Base-by-base conservation (phyloP, 1,140 invertebrate species). In the Zaprionus inermis region DNA sequence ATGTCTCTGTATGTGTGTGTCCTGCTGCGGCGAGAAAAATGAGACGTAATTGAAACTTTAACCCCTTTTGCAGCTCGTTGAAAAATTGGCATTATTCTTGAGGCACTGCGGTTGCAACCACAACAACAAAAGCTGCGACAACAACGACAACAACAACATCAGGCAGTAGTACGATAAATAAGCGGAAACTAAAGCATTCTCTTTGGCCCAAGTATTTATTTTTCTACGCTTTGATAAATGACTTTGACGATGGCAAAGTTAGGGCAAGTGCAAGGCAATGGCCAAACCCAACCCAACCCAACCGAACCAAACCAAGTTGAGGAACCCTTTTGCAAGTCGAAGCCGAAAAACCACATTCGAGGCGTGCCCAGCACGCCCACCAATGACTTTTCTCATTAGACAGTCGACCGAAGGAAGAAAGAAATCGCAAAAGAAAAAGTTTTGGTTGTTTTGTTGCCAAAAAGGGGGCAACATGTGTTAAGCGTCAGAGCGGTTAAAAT, bases 321-420 rank as follows among this genome's bases (percentile, higher is more conserved):
- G 49, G 38, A 38, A 14, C 14, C 22, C 56, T 9, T 36, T 67
- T 20, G 38, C 32, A 38, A 51, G 20, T 51, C 14, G 38, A n/a
- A 49, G 46, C 41, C 24, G 18, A 59, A 44, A 52, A 76, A 78
- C 73, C 69, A 55, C 69, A 80, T 49, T 70, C 66, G 57, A 56
- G 76, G 72, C 63, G 72, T 64, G 51, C 22, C 41, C 28, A 20
- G 20, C 38, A 64, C 79, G 61, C 75, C 74, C 72, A 46, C 57
- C 79, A 72, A 83, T 80, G 84, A 86, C 76, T 86, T 86, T 86
- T 88, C 83, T 89, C 80, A 89, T 86, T 86, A 89, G 78, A 72
- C 66, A 63, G 66, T 72, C 67, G 66, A 76, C 52, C 63, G 78
- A 81, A 69, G 38, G n/a, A n/a, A 61, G 77, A 70, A 83, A 71